Conservation (phyloP, 2,113 vertebrate species). For the Cnemophilus loriae region DNA sequence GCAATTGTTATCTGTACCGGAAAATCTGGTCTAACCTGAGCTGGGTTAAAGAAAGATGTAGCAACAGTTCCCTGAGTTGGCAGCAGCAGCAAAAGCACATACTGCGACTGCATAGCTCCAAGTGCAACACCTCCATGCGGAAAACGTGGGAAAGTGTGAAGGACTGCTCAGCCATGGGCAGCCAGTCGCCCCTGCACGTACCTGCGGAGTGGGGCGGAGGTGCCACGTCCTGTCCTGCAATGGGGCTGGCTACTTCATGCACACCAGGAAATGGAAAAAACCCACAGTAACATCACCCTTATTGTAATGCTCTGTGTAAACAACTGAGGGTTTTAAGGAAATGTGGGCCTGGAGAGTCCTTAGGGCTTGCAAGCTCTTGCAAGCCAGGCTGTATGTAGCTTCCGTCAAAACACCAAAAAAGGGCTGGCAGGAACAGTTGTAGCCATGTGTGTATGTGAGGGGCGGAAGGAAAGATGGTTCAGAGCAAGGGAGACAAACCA, state of each 20-base stretch:
- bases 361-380: not conserved
- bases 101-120: rapidly evolving
- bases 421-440: not conserved
- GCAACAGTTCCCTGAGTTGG: not conserved
- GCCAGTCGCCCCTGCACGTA: not conserved
- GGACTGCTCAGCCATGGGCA: not conserved
- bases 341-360: not conserved
- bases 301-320: not conserved
- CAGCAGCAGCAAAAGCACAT: rapidly evolving
- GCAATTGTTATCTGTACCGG: not conserved
- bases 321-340: not conserved
- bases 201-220: not conserved
- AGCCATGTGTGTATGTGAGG: not conserved
- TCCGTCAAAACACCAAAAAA: not conserved
- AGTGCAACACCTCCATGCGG: not conserved
- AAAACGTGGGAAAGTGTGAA: not conserved
- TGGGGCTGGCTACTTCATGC: not conserved
- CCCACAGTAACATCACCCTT: not conserved
- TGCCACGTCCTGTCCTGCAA: rapidly evolving
- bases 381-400: not conserved
- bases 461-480: not conserved
- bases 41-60: not conserved
- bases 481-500: not conserved
- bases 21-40: slow-evolving; percentile 43
- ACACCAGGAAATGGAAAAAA: not conserved